Evolutionary conservation across 2,888 invertebrate species (phyloP).

Genomic region (Dicyrtomina minuta): DNA sequence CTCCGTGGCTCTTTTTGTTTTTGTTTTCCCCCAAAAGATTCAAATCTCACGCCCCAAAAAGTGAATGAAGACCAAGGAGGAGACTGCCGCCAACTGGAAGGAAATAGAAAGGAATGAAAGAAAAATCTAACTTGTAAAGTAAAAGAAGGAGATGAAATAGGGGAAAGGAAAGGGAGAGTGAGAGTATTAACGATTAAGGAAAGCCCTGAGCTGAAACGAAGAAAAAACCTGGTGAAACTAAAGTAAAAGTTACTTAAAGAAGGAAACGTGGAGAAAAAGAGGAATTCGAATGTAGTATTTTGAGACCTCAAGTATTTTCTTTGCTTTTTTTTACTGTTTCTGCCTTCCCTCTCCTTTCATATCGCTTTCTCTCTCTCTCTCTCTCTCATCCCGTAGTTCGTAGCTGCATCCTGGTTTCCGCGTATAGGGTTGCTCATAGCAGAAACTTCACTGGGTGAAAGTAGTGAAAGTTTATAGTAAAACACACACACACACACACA

Average conservation of each 20-base stretch:
- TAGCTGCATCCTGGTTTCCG: background rate
- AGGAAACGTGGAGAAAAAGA: background rate
- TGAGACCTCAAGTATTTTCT: too few species aligned
- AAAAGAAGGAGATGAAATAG: background rate
- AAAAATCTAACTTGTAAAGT: background rate
- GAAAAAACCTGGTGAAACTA: constrained; percentile 10
- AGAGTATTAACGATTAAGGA: constrained; percentile 18
- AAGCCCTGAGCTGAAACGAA: background rate
- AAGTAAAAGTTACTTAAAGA: background rate
- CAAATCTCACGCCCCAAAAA: too few species aligned
- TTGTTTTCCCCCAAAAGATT: too few species aligned
- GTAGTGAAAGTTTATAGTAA: background rate
- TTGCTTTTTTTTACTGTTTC: too few species aligned
- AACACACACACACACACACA: too few species aligned
- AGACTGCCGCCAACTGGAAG: background rate
- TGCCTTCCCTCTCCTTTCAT: background rate
- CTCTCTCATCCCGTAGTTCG: background rate
- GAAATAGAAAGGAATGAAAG: background rate
- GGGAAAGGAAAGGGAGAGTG: background rate
- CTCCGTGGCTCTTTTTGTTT: too few species aligned
- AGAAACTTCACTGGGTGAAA: too few species aligned
- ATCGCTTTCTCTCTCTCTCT: background rate
- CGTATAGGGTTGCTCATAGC: too few species aligned
- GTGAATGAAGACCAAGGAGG: too few species aligned
- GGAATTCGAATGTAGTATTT: too few species aligned